phyloP scores from a whole-genome alignment of 2,888 invertebrate species.

The Conchocele bisecta region DNA sequence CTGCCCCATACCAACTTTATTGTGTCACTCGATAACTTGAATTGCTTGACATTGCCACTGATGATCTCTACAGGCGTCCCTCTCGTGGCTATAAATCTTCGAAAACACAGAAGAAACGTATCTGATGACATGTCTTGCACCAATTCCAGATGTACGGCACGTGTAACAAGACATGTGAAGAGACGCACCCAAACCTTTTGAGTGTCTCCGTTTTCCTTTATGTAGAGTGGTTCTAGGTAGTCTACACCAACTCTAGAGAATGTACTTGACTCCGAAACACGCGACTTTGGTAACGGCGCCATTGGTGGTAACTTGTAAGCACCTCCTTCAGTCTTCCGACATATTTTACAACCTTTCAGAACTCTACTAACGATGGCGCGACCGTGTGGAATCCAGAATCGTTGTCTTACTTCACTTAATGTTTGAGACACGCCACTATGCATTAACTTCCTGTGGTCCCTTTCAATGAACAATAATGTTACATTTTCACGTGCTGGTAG shows the following conservation, averaged over 20 bases:
- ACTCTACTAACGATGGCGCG: neutral
- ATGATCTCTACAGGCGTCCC: conserved; percentile 3
- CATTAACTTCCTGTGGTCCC: neutral
- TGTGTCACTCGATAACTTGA: conserved; percentile 6
- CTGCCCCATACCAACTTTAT: neutral
- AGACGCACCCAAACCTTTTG: conserved; percentile 18
- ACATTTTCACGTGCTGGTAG: neutral
- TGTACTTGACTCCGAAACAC: neutral
- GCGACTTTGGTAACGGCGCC: conserved; percentile 7
- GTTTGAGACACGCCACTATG: conserved; percentile 12
- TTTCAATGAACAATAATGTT: neutral
- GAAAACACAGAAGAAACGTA: conserved; percentile 10
- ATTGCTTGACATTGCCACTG: conserved; percentile 9
- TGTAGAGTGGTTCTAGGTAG: conserved; percentile 11
- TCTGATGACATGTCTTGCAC: conserved; percentile 17
- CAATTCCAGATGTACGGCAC: conserved; percentile 22
- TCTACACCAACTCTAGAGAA: conserved; percentile 4
- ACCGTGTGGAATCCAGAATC: conserved; percentile 3
- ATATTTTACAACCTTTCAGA: conserved; percentile 2
- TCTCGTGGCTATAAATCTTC: conserved; percentile 8
- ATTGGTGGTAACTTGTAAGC: conserved; percentile 15
- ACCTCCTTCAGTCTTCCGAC: conserved; percentile 5
- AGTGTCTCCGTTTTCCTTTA: conserved; percentile 9
- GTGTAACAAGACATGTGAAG: conserved; percentile 10
- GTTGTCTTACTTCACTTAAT: neutral